Percentiles rank a stretch among this genome's conserved stretches.
These are phyloP conservation scores for Eristalinus sepulchralis DNA, from an alignment of 2,888 invertebrate genomes.

Conservation along the genomic window DNA sequence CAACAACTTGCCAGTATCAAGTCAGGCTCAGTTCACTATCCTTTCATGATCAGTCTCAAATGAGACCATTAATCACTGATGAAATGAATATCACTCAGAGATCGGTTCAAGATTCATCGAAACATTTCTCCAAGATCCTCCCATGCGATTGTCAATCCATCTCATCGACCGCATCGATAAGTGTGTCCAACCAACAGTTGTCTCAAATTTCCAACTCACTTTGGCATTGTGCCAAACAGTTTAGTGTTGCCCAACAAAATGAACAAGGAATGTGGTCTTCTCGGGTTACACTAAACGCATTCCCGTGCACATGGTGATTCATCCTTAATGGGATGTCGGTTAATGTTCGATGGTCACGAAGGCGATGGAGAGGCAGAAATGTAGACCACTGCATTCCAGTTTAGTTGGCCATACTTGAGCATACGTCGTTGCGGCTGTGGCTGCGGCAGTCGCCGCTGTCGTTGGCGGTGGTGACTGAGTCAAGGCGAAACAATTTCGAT, in stretches of 20 bases:
- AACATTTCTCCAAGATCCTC: not conserved
- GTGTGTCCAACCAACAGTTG: not conserved
- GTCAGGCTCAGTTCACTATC: no score
- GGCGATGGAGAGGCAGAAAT: not conserved
- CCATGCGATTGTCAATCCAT: not conserved
- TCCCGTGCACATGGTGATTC: not conserved
- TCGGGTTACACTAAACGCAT: not conserved
- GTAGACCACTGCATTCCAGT: not conserved
- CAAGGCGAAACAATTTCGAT: not conserved
- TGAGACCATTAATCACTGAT: no score
- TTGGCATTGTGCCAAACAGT: not conserved
- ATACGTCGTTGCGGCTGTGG: not conserved
- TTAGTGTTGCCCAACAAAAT: not conserved
- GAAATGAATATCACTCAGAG: no score
- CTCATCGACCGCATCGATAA: not conserved
- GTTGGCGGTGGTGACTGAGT: not conserved
- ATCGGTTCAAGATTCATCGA: not conserved
- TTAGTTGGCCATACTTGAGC: not conserved
- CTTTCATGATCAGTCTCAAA: no score
- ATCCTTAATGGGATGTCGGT: not conserved
- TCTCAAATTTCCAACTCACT: not conserved
- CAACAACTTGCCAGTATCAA: no score
- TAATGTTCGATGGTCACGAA: not conserved
- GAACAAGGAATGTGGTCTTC: not conserved
- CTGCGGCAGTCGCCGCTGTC: not conserved